Evolutionary conservation across 2,113 vertebrate genomes (phyloP).

Genomic region (Albula glossodonta): DNA sequence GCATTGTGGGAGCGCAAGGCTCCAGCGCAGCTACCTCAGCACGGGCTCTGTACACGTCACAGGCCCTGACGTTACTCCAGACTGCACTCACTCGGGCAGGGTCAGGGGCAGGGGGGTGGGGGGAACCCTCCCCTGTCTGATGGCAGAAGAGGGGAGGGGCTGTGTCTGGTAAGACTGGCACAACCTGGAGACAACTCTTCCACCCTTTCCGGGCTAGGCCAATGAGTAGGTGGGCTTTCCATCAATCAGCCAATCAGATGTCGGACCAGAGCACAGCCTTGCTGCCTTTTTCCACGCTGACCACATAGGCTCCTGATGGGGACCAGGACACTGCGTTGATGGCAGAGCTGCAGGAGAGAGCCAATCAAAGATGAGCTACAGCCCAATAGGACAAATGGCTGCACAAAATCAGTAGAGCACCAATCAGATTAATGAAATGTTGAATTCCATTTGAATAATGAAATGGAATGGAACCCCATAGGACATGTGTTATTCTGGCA

Average conservation of each 20-base stretch:
- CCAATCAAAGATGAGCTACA: neutral
- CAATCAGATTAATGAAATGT: neutral
- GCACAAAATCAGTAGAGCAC: neutral
- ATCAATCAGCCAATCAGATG: slow-evolving; percentile 66
- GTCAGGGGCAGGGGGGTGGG: neutral
- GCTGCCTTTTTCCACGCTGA: slow-evolving; percentile 93
- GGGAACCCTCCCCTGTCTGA: slow-evolving; percentile 28
- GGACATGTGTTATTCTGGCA: too few relatives aligned
- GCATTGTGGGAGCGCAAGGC: neutral
- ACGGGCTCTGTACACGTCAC: neutral
- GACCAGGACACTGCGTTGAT: slow-evolving; percentile 94
- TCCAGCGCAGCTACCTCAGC: neutral
- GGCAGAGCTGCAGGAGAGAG: slow-evolving; percentile 73
- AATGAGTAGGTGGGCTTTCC: neutral
- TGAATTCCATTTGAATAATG: too few relatives aligned
- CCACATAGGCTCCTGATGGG: slow-evolving; percentile 81
- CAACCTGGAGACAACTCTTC: neutral
- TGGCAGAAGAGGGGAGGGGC: neutral
- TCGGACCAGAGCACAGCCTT: slow-evolving; percentile 92
- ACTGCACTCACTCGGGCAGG: neutral
- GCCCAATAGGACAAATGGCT: too few relatives aligned
- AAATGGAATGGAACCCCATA: too few relatives aligned
- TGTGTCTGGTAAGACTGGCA: neutral
- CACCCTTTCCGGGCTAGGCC: neutral
- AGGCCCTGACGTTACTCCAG: neutral